These are phyloP conservation scores for Chlorocebus sabaeus DNA, from an alignment of 2,113 vertebrate species.

Conservation along the genomic window DNA sequence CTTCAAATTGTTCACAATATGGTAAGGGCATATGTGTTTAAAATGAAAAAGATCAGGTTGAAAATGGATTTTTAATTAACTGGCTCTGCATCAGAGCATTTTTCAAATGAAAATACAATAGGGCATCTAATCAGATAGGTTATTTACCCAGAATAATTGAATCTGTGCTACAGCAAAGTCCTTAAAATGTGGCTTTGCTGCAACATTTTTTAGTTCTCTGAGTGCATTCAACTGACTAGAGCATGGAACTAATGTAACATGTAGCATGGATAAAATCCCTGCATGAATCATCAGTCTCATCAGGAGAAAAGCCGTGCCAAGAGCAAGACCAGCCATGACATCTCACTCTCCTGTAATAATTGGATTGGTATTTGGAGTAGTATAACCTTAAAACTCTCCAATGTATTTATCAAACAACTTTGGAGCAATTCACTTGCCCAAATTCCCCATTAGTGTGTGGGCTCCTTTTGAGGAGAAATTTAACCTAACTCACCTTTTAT, in stretches of 20 bases:
- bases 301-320: not conserved
- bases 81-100: constrained; percentile 57
- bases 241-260: not conserved
- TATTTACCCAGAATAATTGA: constrained; percentile 71
- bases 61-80: constrained; percentile 74
- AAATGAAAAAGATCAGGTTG: constrained; percentile 40
- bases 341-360: not conserved
- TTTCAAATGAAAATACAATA: constrained; percentile 74
- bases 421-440: not conserved
- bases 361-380: not conserved
- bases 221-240: not conserved
- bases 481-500: not conserved
- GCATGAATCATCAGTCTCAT: not conserved
- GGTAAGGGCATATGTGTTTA: constrained; percentile 46
- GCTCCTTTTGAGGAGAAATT: not conserved
- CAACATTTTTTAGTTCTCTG: not conserved
- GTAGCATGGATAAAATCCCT: not conserved
- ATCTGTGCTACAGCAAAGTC: constrained; percentile 43
- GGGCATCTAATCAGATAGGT: constrained; percentile 53
- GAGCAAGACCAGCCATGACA: not conserved
- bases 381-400: not conserved
- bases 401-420: not conserved
- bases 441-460: not conserved
- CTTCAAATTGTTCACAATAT: constrained; percentile 50
- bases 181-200: constrained; percentile 37